Evolutionary conservation across 2,888 invertebrate genomes (phyloP), one percentile per base, ranked within the genome.

Genomic region (Acanthosoma haemorrhoidale): DNA sequence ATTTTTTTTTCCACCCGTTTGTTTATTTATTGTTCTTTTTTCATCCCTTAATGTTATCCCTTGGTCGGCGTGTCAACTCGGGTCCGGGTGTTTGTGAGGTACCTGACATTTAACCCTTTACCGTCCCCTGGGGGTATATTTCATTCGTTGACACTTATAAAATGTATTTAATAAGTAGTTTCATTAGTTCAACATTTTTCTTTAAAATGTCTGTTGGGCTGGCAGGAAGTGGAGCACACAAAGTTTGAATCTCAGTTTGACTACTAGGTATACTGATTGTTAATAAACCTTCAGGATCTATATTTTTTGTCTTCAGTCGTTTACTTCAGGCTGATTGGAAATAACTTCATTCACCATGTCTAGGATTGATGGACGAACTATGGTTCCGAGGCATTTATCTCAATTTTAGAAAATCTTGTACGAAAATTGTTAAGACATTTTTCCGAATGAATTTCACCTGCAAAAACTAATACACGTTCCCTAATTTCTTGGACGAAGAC

Each of bases 371-470:
- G 88, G 88, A 15, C 86, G 85, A 0, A 96, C 85, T 67, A 99
- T 86, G 0, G 98, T 77, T 91, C 88, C 0, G 98, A 98, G 0
- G 93, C 94, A 73, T 88, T 88, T n/a, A 97, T 83, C 63, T 92
- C 89, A 71, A 94, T 87, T 79, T 90, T 90, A 0, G 92, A 93
- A 81, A 93, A 96, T 74, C 43, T 21, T 1, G 43, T 43, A 2
- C 43, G 88, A 67, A 99, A 84, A 82, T 99, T 99, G 78, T 93
- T 92, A 4, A 99, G 82, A 81, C 99, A 99, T 78, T 96, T 88
- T 78, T 97, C 93, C 67, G 99, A 84, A 81, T 99, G 99, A 2
- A 99, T 92, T 82, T 99, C 96, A 0, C 99, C 99, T 2, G 97
- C 92, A 0, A 98, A 96, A 2, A 94, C 87, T 32, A 99, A 83